phyloP scores from a whole-genome alignment of 2,888 invertebrate species.

The Mimas tiliae region DNA sequence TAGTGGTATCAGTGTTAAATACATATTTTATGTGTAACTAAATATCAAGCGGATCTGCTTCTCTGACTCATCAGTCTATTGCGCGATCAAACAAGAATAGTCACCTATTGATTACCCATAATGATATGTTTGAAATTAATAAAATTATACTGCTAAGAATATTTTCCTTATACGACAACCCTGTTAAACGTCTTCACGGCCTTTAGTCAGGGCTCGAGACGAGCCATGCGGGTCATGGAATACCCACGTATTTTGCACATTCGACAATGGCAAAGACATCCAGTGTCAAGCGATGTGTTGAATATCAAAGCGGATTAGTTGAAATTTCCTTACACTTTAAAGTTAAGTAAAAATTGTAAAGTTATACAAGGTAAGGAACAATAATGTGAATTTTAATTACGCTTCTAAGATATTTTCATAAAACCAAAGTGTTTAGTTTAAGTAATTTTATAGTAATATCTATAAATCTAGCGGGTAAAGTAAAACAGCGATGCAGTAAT shows the following conservation, averaged over 20 bases:
- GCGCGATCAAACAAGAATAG: too few relatives aligned
- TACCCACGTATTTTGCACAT: conserved; percentile 34
- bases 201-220: conserved; percentile 17
- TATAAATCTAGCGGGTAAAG: too few relatives aligned
- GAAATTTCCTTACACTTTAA: conserved; percentile 6
- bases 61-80: too few relatives aligned
- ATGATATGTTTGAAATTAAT: background rate
- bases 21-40: too few relatives aligned
- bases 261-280: conserved; percentile 30
- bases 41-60: too few relatives aligned
- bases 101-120: too few relatives aligned
- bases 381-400: background rate
- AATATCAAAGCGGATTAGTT: conserved; percentile 33
- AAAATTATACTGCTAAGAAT: background rate
- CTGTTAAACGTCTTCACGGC: conserved; percentile 2
- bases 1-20: too few relatives aligned
- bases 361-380: background rate
- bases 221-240: conserved; percentile 31
- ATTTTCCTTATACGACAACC: conserved; percentile 1
- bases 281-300: conserved; percentile 38
- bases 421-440: too few relatives aligned
- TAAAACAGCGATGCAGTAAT: too few relatives aligned
- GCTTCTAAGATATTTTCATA: background rate
- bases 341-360: conserved; percentile 26
- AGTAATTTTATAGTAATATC: too few relatives aligned